phyloP scores from a whole-genome alignment of 2,888 invertebrate genomes.

The Drosophila rubida region DNA sequence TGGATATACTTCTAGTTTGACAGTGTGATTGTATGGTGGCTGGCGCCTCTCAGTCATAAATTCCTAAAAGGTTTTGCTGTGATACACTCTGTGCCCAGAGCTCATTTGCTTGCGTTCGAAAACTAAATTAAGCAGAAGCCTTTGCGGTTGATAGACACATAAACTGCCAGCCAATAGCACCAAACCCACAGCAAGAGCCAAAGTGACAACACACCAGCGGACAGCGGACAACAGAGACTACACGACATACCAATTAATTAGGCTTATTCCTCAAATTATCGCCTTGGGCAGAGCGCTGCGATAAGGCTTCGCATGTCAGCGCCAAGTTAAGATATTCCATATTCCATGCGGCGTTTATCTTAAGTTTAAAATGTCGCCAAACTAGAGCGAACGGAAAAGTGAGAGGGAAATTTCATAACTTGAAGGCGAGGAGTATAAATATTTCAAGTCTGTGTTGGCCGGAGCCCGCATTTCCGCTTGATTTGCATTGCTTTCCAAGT shows the following conservation, averaged over 20 bases:
- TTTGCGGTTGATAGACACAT: constrained; percentile 56
- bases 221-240: constrained; percentile 29
- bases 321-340: constrained; percentile 40
- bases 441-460: constrained; percentile 41
- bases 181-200: constrained; percentile 5
- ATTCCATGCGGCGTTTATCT: constrained; percentile 18
- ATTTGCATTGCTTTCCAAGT: constrained; percentile 78
- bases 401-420: constrained; percentile 58
- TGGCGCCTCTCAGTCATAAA: constrained; percentile 56
- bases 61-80: constrained; percentile 69
- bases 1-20: constrained; percentile 11
- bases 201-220: constrained; percentile 10
- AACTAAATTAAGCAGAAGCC: constrained; percentile 60
- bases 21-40: constrained; percentile 10
- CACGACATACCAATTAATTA: constrained; percentile 76
- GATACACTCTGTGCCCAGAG: constrained; percentile 45
- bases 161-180: constrained; percentile 45
- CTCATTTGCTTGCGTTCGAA: constrained; percentile 61
- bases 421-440: constrained; percentile 17
- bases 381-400: constrained; percentile 5
- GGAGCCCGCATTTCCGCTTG: constrained; percentile 73
- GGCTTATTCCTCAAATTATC: constrained; percentile 72
- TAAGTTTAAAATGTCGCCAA: constrained; percentile 53
- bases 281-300: constrained; percentile 43
- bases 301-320: constrained; percentile 55